These are phyloP conservation scores for Hemistola chrysoprasaria DNA, from an alignment of 2,888 invertebrate species.

Conservation along the genomic window DNA sequence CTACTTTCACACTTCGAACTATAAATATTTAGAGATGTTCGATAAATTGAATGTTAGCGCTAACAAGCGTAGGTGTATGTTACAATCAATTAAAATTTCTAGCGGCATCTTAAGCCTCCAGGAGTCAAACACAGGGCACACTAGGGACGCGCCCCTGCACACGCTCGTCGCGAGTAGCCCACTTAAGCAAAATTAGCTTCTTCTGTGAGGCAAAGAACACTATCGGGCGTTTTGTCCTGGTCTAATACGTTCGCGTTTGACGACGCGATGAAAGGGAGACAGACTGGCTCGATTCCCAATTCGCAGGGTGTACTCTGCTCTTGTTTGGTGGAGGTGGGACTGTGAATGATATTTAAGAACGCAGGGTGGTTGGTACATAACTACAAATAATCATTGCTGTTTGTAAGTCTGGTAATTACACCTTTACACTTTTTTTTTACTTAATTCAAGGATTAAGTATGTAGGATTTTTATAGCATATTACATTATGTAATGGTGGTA, in stretches of 20 bases:
- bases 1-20: too few species aligned
- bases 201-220: conserved; percentile 78
- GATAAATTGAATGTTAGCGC: too few species aligned
- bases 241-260: conserved; percentile 68
- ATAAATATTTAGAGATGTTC: background rate
- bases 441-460: too few species aligned
- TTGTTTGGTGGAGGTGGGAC: background rate
- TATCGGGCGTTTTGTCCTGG: conserved; percentile 75
- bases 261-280: conserved; percentile 65
- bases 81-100: conserved; percentile 1
- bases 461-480: too few species aligned
- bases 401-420: background rate
- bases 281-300: conserved; percentile 51
- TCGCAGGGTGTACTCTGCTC: conserved; percentile 29
- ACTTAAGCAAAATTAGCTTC: conserved; percentile 81
- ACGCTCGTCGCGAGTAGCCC: conserved; percentile 66
- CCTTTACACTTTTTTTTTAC: too few species aligned
- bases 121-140: conserved; percentile 58
- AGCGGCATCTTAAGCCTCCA: conserved; percentile 58
- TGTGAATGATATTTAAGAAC: conserved; percentile 1
- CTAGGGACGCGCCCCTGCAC: conserved; percentile 51
- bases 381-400: too few species aligned
- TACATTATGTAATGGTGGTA: too few species aligned
- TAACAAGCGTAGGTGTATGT: background rate
- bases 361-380: too few species aligned